Evolutionary conservation across 1,140 invertebrate species (phyloP).

Genomic region (Scylla paramamosain): DNA sequence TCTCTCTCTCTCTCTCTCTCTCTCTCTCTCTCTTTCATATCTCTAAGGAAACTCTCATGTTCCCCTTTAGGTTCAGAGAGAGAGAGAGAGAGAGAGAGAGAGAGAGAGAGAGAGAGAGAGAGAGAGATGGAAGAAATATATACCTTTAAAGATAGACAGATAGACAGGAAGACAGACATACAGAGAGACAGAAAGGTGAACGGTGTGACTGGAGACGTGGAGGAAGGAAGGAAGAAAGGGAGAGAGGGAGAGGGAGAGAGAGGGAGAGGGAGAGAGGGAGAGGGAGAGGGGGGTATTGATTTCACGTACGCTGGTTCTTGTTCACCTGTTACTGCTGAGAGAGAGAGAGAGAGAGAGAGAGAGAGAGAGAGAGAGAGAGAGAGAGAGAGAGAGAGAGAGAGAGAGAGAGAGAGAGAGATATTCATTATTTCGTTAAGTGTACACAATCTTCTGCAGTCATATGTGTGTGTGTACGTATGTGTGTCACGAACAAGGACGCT

Average conservation of each 20-base stretch:
- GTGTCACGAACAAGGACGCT: background rate
- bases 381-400: no score
- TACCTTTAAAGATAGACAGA: background rate
- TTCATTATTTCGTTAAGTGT: no score
- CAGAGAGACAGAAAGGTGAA: background rate
- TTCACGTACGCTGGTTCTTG: background rate
- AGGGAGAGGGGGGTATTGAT: slow-evolving; percentile 10
- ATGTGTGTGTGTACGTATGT: background rate
- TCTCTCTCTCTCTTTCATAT: background rate
- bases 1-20: slow-evolving; percentile 50
- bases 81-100: background rate
- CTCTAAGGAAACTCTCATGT: no score
- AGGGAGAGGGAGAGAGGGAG: background rate
- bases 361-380: no score
- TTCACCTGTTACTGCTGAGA: background rate
- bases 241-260: slow-evolving; percentile 40
- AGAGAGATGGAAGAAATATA: background rate
- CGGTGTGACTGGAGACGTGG: background rate
- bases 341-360: no score
- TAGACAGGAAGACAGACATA: background rate
- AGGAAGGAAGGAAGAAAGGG: background rate
- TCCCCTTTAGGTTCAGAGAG: no score
- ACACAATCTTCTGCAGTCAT: no score
- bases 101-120: background rate
- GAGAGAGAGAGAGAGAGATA: background rate